Evolutionary conservation across 2,797 vertebrate genomes (phyloP).

Genomic region (Thripadectes ignobilis): DNA sequence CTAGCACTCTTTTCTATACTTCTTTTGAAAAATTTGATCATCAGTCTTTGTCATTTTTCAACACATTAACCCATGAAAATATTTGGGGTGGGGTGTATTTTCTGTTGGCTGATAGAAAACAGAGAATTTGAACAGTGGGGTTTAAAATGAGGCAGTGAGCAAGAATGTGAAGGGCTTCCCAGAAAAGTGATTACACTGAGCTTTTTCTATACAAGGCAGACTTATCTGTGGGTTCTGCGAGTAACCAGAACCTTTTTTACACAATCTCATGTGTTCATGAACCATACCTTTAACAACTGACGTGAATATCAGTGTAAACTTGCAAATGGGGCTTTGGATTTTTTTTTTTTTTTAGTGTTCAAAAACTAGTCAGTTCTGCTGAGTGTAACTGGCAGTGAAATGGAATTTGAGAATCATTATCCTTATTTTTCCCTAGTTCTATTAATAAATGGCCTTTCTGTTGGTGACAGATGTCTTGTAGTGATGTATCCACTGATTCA

Average conservation of each 20-base stretch:
- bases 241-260: neutral
- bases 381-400: neutral
- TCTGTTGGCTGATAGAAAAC: neutral
- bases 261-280: neutral
- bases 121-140: neutral
- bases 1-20: neutral
- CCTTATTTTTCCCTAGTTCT: neutral
- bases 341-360: neutral
- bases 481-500: constrained; percentile 6
- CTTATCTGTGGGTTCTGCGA: neutral
- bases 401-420: neutral
- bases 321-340: neutral
- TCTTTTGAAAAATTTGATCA: neutral
- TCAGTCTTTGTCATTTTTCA: neutral
- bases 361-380: neutral
- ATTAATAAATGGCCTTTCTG: neutral
- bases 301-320: neutral
- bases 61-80: neutral
- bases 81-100: neutral
- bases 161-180: neutral
- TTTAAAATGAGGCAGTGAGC: neutral
- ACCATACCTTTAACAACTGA: neutral
- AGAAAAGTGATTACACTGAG: neutral
- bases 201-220: neutral
- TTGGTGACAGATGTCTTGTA: constrained; percentile 14